Percentiles rank a stretch among this genome's conserved stretches.
phyloP scores from a whole-genome alignment of 2,888 invertebrate species.

The Agonopterix arenella region DNA sequence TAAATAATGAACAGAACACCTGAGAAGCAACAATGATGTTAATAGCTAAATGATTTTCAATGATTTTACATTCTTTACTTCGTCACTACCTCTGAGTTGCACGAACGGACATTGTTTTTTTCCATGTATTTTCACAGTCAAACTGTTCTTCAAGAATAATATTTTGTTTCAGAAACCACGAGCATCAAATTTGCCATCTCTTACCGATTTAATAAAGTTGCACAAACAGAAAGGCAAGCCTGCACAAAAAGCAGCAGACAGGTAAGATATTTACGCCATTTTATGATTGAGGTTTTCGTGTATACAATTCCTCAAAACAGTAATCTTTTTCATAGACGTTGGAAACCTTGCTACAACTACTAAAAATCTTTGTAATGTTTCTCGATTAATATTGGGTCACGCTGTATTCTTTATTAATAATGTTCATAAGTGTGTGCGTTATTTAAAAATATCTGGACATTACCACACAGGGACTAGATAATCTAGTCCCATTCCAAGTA shows the following conservation, averaged over 20 bases:
- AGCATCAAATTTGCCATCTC: conserved; percentile 79
- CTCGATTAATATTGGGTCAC: too few species aligned
- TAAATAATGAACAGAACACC: not conserved
- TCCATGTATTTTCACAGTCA: not conserved
- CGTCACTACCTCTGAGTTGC: conserved; percentile 20
- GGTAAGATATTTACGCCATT: conserved; percentile 15
- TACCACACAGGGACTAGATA: too few species aligned
- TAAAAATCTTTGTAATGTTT: too few species aligned
- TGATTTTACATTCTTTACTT: conserved; percentile 5
- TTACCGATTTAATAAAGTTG: conserved; percentile 77
- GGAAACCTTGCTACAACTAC: too few species aligned
- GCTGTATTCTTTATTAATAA: too few species aligned
- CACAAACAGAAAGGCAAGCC: conserved; percentile 60
- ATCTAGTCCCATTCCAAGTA: too few species aligned
- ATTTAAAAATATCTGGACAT: too few species aligned
- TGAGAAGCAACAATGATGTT: conserved; percentile 1
- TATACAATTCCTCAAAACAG: not conserved
- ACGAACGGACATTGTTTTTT: not conserved
- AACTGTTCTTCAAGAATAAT: not conserved
- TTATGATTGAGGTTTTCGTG: not conserved
- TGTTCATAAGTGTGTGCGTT: too few species aligned
- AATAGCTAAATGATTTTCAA: not conserved
- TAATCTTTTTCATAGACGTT: too few species aligned
- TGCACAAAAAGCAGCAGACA: conserved; percentile 19
- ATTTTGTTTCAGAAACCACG: conserved; percentile 75